Evolutionary conservation across 1,140 invertebrate genomes (phyloP).

Genomic region (Drosophila gunungcola): DNA sequence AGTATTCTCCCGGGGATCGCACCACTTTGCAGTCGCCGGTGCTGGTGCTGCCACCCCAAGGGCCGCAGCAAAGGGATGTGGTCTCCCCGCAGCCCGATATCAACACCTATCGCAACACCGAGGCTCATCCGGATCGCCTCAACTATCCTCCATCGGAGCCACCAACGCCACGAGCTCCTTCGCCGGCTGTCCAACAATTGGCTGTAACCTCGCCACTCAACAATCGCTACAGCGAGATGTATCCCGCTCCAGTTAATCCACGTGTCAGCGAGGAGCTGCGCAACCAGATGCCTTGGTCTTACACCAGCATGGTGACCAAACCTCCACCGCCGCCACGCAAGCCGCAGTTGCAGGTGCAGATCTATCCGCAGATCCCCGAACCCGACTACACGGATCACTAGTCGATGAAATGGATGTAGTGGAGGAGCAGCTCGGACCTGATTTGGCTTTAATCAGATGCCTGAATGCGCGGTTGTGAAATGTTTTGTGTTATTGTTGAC

Average conservation of each 20-base stretch:
- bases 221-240: constrained; percentile 71
- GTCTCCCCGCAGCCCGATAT: constrained; percentile 42
- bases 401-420: not conserved
- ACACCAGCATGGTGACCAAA: constrained; percentile 72
- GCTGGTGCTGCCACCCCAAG: constrained; percentile 51
- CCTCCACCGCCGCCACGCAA: constrained; percentile 75
- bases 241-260: constrained; percentile 55
- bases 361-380: constrained; percentile 78
- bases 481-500: constrained; percentile 76
- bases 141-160: constrained; percentile 67
- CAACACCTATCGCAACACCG: constrained; percentile 72
- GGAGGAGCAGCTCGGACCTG: constrained; percentile 27
- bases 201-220: constrained; percentile 54
- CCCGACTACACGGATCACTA: constrained; percentile 74
- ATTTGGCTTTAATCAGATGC: constrained; percentile 45
- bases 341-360: constrained; percentile 74
- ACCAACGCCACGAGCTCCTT: constrained; percentile 31
- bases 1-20: constrained; percentile 51
- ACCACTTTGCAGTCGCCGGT: constrained; percentile 65
- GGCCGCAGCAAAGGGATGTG: constrained; percentile 36
- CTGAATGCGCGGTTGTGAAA: constrained; percentile 30
- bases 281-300: constrained; percentile 82
- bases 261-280: constrained; percentile 76
- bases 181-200: constrained; percentile 58
- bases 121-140: constrained; percentile 75